Evolutionary conservation across 2,888 invertebrate species (phyloP), one percentile per base, ranked within the genome.

Genomic region (Diabrotica balteata): DNA sequence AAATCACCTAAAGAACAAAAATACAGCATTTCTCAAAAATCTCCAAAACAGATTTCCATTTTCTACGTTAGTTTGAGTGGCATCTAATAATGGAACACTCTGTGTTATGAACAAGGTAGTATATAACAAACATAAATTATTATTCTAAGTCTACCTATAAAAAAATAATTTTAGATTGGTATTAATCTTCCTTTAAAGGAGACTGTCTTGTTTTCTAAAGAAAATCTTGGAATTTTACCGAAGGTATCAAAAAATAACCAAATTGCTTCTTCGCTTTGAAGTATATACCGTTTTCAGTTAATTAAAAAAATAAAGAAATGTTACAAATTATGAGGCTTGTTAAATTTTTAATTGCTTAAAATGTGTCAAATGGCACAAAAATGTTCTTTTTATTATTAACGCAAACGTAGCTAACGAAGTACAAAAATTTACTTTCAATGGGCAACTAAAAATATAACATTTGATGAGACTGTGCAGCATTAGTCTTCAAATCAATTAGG

Each of bases 51-150:
- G 43, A 59, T 59, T 59, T 51, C 42, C 44, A 10, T 50, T 59
- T 10, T 32, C n/a, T 61, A 61, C 43, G 58, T 58, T 58, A 64
- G 11, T 52, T 46, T n/a, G 50, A 49, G 55, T 55, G 45, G 55
- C 55, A 54, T 42, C 9, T 62, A 62, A 62, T 62, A 54, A 52
- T 59, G 58, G 52, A 62, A 63, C 51, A 63, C 63, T 50, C 63
- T 63, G 69, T 71, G 67, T 68, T 63, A 53, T 65, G 62, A 65
- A 72, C 69, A 70, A 68, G 59, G 63, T 68, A 69, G 70, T 65
- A 66, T 63, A 66, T 70, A 72, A 72, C 72, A 67, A 59, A 67
- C 63, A 72, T 72, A 72, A 72, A 71, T 71, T 68, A 71, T 71
- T 72, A 72, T 68, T 66, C 67, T 70, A 72, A 54, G 67, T 66